Base-by-base conservation (phyloP, 1,140 invertebrate species). In the Drosophila fuyamai region DNA sequence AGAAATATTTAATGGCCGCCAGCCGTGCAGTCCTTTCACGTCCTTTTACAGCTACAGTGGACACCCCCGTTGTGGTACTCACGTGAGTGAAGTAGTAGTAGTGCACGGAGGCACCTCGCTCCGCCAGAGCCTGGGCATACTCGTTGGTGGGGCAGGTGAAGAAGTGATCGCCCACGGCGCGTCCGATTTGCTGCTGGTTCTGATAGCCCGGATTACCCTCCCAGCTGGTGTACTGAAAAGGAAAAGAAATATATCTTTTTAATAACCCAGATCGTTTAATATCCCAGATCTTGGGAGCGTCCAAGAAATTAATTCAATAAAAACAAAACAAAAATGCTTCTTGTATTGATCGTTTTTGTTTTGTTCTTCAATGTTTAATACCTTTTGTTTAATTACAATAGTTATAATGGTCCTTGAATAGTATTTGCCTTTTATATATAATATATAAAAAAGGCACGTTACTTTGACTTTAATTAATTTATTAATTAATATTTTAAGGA, bases 21-120 rank as follows among this genome's bases (percentile, higher is more conserved):
- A 54, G 46, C 16, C 40, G 47, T 14, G 13, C 60, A 50, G 47
- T 50, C 46, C 29, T 38, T 44, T 29, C 16, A 23, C 13, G n/a
- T 54, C 14, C 18, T 23, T 23, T 23, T 4, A 23, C 23, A 4
- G 5, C n/a, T 43, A 27, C 14, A 1, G 13, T 32, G 44, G 23
- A 4, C 27, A 51, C 48, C n/a, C 48, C 29, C 48, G 8, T n/a
- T 51, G n/a, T 36, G 50, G n/a, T 80, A 95, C 95, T 95, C 93
- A 97, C 97, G 92, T 98, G 97, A 35, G 96, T 97, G 92, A 97
- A 97, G 92, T 97, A 99, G 93, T 99, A 99, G 90, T 97, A 98
- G 92, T 97, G 98, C 43, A 97, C 96, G 67, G 96, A 95, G 91
- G 96, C 95, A 23, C 96, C 96, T 48, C 95, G 94, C 43, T 96